Conservation (phyloP, 2,888 invertebrate genomes). For the Calephelis perditalis region DNA sequence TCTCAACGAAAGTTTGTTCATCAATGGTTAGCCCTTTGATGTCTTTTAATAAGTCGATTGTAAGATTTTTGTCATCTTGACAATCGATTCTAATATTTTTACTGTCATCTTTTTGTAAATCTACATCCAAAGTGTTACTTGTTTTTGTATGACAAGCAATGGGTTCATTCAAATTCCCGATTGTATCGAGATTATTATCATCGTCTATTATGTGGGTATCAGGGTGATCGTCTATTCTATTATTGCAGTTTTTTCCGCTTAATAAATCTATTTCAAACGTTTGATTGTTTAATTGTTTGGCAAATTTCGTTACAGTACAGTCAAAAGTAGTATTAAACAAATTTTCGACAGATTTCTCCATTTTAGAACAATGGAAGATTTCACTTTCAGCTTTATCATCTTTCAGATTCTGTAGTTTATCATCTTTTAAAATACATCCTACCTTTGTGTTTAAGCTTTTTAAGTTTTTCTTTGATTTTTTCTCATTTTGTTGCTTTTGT, state of each 20-base stretch:
- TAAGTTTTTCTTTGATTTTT: constrained; percentile 47
- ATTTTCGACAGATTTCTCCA: constrained; percentile 24
- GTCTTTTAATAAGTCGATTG: constrained; percentile 1
- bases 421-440: not conserved
- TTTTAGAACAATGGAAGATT: not conserved
- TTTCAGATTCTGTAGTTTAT: not conserved
- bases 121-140: not conserved
- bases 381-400: not conserved
- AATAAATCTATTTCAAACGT: not conserved
- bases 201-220: not conserved
- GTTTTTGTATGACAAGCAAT: not conserved
- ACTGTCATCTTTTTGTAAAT: not conserved
- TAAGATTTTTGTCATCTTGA: not conserved
- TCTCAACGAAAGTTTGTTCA: too few relatives aligned
- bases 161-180: not conserved
- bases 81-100: not conserved
- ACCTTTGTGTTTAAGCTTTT: constrained; percentile 32
- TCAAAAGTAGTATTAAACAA: constrained; percentile 18
- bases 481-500: constrained; percentile 35
- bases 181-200: not conserved
- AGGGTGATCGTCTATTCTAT: not conserved
- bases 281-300: not conserved
- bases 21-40: not conserved
- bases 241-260: not conserved
- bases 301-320: constrained; percentile 23